Base-by-base conservation (phyloP, 1,140 invertebrate species). In the Metaphire vulgaris region DNA sequence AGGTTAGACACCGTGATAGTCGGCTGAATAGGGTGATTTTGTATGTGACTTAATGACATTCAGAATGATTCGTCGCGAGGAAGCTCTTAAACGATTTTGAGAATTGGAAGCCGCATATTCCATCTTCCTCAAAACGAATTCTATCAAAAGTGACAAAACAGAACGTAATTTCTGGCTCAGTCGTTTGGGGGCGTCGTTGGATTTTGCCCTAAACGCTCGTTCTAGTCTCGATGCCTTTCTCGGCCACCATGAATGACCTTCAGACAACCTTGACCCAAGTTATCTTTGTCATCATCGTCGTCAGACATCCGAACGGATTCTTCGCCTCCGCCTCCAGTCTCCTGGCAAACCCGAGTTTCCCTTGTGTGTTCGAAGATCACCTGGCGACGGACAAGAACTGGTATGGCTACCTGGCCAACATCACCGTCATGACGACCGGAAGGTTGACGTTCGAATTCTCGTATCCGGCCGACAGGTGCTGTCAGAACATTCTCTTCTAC, bases 381-480 rank as follows among this genome's bases (percentile, higher is more conserved):
- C 41, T 76, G 70, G 29, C n/a, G 2, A 76, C 75, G 26, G 70
- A 76, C 1, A 21, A 15, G 12, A 76, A 28, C 12, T 76, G 75
- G 75, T 76, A 31, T 41, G 75, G 75, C 21, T 76, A 72, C 41
- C 70, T 76, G 32, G 75, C 75, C 30, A 76, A 76, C 71, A 64
- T 76, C 14, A 74, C 75, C 32, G 29, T 76, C 29, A 41, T 66
- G 14, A 66, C 28, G 26, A 33, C 66, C 28, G 74, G 74, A 1
- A 69, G 74, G 16, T 14, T 76, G 74, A 30, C 30, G 0, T 76
- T 70, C 33, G 74, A 76, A 68, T 76, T 76, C 34, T 70, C 74
- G n/a, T 76, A 76, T 31, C 74, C 68, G 21, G 74, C 66, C 1
- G 74, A 76, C 30, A 69, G 33, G n/a, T 76, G 74, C 31, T 76